A percentile compares a stretch with the other conserved stretches of the same genome.
Evolutionary conservation across 2,797 vertebrate species (phyloP).

Genomic region (Orestias chungarensis): DNA sequence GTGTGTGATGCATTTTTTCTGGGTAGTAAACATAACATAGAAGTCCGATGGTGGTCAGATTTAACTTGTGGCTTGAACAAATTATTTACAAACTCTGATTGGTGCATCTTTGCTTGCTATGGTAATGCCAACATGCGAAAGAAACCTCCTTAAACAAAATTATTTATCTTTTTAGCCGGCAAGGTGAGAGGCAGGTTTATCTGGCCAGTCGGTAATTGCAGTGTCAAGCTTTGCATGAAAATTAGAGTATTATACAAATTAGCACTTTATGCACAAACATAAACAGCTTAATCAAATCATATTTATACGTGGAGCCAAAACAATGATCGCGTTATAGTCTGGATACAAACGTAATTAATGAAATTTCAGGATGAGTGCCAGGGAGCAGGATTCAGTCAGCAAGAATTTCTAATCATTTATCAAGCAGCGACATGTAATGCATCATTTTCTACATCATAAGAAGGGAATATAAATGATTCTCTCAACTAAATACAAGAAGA

Average conservation of each 20-base stretch:
- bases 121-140: not conserved
- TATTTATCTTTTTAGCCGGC: not conserved
- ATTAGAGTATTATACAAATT: slow-evolving; percentile 44
- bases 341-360: slow-evolving; percentile 30
- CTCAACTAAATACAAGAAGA: slow-evolving; percentile 14
- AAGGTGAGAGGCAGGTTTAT: slow-evolving; percentile 12
- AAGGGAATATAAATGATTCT: slow-evolving; percentile 13
- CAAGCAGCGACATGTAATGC: slow-evolving; percentile 8
- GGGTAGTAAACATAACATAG: too few species aligned
- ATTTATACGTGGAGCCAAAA: slow-evolving; percentile 12
- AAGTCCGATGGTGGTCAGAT: too few species aligned
- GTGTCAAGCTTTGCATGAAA: slow-evolving; percentile 19
- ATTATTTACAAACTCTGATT: not conserved
- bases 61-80: too few species aligned
- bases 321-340: slow-evolving; percentile 34
- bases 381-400: slow-evolving; percentile 1
- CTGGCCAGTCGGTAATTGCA: slow-evolving; percentile 24
- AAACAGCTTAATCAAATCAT: slow-evolving; percentile 43
- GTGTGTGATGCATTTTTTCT: too few species aligned
- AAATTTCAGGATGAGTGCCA: slow-evolving; percentile 16
- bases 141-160: not conserved
- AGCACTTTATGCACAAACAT: slow-evolving; percentile 14
- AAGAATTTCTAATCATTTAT: slow-evolving; percentile 11
- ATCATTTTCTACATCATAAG: slow-evolving; percentile 20
- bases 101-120: not conserved